phyloP scores from a whole-genome alignment of 2,888 invertebrate species.

The Dysmachus trigonus region DNA sequence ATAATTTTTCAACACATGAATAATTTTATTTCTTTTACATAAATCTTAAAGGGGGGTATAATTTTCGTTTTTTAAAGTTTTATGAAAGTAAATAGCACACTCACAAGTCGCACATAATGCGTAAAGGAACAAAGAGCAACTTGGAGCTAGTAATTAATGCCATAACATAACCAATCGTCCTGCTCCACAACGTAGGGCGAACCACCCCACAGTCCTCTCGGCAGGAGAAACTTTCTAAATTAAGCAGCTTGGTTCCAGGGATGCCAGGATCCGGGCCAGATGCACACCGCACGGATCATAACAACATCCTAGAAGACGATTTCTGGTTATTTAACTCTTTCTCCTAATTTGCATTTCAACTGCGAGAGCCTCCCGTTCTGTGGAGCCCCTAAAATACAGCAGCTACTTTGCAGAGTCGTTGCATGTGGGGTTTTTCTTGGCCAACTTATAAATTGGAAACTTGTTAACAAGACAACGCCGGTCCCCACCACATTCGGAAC shows the following conservation, averaged over 20 bases:
- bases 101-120: background rate
- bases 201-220: background rate
- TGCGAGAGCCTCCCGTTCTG: background rate
- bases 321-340: constrained; percentile 32
- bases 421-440: background rate
- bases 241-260: constrained; percentile 12
- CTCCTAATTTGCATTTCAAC: constrained; percentile 37
- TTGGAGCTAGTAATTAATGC: background rate
- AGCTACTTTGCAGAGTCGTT: background rate
- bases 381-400: background rate
- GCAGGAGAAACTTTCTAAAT: background rate
- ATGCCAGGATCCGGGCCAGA: background rate
- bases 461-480: background rate
- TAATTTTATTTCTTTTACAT: too few relatives aligned
- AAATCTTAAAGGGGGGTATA: too few relatives aligned
- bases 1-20: too few relatives aligned
- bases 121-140: background rate
- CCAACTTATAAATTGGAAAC: constrained; percentile 14
- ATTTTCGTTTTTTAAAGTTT: background rate
- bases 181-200: background rate
- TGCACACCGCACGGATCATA: constrained; percentile 29
- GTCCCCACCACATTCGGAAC: background rate
- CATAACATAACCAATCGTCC: background rate
- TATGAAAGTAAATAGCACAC: background rate
- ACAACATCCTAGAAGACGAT: constrained; percentile 29